A percentile compares a stretch with the other conserved stretches of the same genome.
Conservation (phyloP, 2,797 vertebrate species). For the Esox lucius region DNA sequence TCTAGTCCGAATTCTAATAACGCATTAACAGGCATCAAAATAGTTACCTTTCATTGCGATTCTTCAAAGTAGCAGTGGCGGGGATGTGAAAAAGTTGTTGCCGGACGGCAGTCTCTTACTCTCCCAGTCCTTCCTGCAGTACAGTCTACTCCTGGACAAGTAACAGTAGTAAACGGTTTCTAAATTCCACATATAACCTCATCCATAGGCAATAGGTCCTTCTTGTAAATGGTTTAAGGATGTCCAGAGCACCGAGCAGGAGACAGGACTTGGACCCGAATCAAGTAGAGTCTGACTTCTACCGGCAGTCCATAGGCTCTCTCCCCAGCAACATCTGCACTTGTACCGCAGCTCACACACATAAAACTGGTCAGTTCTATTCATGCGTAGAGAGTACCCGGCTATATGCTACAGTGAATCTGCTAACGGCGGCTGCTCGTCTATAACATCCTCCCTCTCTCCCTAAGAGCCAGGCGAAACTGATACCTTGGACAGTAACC, state of each 20-base stretch:
- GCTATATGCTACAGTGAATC: slow-evolving; percentile 25
- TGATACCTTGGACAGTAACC: slow-evolving; percentile 64
- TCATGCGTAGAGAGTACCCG: background rate
- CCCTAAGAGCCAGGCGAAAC: slow-evolving; percentile 57
- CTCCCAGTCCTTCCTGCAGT: slow-evolving; percentile 25
- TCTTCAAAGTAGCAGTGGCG: slow-evolving; percentile 25
- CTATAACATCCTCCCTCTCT: slow-evolving; percentile 49
- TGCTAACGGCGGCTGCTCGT: slow-evolving; percentile 38
- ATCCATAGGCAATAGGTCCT: slow-evolving; percentile 34
- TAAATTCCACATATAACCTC: slow-evolving; percentile 24
- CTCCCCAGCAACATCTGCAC: background rate
- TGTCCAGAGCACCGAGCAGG: background rate
- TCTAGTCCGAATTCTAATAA: background rate
- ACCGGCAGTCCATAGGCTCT: slow-evolving; percentile 6
- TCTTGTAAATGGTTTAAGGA: background rate
- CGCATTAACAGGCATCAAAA: slow-evolving; percentile 2
- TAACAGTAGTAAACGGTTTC: slow-evolving; percentile 18
- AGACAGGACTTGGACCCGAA: slow-evolving; percentile 8
- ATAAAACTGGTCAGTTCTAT: background rate
- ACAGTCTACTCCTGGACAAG: slow-evolving; percentile 32
- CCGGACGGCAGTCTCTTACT: background rate
- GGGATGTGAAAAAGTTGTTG: slow-evolving; percentile 8
- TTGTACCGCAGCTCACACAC: slow-evolving; percentile 6
- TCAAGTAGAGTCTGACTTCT: slow-evolving; percentile 1
- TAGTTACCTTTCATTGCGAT: slow-evolving; percentile 78